Evolutionary conservation across 2,888 invertebrate genomes (phyloP), one percentile per base, ranked within the genome.

Genomic region (Callosobruchus maculatus): DNA sequence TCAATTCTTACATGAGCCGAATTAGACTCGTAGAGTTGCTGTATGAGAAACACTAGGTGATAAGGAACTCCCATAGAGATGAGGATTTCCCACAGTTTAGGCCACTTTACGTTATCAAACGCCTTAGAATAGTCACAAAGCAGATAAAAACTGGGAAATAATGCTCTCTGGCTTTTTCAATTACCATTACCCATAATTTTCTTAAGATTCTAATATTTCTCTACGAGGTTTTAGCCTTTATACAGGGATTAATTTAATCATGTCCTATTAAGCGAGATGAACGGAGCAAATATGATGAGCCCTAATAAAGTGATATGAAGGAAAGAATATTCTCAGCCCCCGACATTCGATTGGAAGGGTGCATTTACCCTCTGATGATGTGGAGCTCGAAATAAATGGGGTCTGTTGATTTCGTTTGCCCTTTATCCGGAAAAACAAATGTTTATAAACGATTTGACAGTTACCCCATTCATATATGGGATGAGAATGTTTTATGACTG

Each of bases 361-460:
- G 20, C 67, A 49, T 26, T 67, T 72, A 21, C 72, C 78, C 79
- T 73, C 75, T 73, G 79, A 78, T 77, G 76, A 74, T 78, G 79
- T 77, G 78, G 76, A 81, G 79, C 78, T 76, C 72, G 72, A 72
- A 75, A 77, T 77, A 75, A 74, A 77, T 75, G 77, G 75, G 75
- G 75, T 71, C 74, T 74, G 74, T 77, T 80, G 77, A 81, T 81
- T 81, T 81, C 80, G 80, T 81, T 81, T 80, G 78, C 78, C 80
- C 79, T 81, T 78, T 81, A 80, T 81, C 78, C 77, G 21, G 77
- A 79, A 76, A 74, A 75, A 75, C 74, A 77, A 77, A 77, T 75
- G 75, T 74, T 74, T 75, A 74, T 72, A 68, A 67, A 70, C 71
- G 74, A 73, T 74, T 71, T 71, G 72, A 30, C 67, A 71, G 20